Conservation (phyloP, 2,888 invertebrate species). For the Drosophila lutescens region DNA sequence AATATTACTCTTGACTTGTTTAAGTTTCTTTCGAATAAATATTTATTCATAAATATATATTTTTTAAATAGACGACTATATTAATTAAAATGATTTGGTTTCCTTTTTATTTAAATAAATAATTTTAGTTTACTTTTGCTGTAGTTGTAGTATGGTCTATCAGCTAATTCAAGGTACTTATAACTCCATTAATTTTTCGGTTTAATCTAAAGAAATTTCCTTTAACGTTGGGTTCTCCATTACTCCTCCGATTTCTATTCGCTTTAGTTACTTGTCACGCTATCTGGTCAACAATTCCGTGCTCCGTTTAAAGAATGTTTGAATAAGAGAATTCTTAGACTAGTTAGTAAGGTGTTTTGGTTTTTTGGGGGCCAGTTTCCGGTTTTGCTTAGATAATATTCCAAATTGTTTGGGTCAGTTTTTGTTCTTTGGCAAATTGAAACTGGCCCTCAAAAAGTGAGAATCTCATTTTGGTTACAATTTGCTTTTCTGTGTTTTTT, state of each 20-base stretch:
- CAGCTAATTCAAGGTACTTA: constrained; percentile 84
- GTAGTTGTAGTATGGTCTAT: constrained; percentile 62
- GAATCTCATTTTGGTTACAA: constrained; percentile 66
- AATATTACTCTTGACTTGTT: constrained; percentile 59
- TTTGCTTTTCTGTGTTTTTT: constrained; percentile 30
- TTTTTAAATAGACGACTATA: constrained; percentile 63
- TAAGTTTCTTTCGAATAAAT: constrained; percentile 32
- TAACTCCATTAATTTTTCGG: constrained; percentile 82
- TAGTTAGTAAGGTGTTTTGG: constrained; percentile 4
- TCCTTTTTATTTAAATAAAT: constrained; percentile 45
- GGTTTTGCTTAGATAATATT: constrained; percentile 17
- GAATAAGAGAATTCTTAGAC: constrained; percentile 28
- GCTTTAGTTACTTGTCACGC: constrained; percentile 38
- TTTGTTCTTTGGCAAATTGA: constrained; percentile 15
- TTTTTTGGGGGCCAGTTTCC: constrained; percentile 30
- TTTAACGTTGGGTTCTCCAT: constrained; percentile 62
- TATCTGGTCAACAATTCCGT: constrained; percentile 55
- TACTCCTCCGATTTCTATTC: constrained; percentile 8
- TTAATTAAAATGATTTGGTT: constrained; percentile 35
- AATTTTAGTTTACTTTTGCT: constrained; percentile 49
- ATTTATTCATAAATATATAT: constrained; percentile 43
- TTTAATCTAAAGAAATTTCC: constrained; percentile 37
- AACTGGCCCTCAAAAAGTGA: constrained; percentile 54
- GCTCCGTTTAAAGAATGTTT: constrained; percentile 44
- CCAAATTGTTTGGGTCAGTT: constrained; percentile 48